These are phyloP conservation scores for Drosophila ambigua DNA, from an alignment of 1,140 invertebrate genomes.

Conservation along the genomic window DNA sequence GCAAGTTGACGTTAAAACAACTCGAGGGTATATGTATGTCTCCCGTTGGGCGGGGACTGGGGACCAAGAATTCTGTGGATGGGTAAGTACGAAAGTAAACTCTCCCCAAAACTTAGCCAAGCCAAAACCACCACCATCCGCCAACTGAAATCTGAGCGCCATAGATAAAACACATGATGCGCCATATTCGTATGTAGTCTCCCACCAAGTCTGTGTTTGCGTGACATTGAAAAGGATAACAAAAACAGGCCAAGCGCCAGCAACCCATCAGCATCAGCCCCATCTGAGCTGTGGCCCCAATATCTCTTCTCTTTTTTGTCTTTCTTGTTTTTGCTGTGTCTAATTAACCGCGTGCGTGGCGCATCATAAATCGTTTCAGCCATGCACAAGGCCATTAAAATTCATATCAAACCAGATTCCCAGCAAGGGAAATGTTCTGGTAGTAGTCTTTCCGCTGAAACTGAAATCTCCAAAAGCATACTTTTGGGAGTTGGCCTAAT, in stretches of 20 bases:
- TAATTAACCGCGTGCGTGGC: slow-evolving; percentile 80
- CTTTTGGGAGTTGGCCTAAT: slow-evolving; percentile 7
- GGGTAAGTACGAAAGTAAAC: slow-evolving; percentile 12
- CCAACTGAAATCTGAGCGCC: slow-evolving; percentile 70
- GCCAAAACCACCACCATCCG: slow-evolving; percentile 1
- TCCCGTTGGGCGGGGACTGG: not conserved
- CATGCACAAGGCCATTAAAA: slow-evolving; percentile 78
- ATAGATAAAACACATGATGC: slow-evolving; percentile 51
- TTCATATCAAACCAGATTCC: slow-evolving; percentile 61
- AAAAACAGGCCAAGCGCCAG: slow-evolving; percentile 36
- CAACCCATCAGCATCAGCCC: slow-evolving; percentile 9
- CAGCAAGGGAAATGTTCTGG: slow-evolving; percentile 38
- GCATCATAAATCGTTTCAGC: slow-evolving; percentile 76
- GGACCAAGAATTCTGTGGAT: not conserved
- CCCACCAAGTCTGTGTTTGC: slow-evolving; percentile 36
- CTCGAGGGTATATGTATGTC: not conserved
- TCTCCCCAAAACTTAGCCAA: slow-evolving; percentile 24
- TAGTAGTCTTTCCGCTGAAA: slow-evolving; percentile 25
- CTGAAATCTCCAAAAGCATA: slow-evolving; percentile 34
- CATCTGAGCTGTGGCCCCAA: slow-evolving; percentile 58
- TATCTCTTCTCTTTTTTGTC: slow-evolving; percentile 33
- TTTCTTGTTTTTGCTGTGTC: slow-evolving; percentile 49
- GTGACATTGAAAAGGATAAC: slow-evolving; percentile 81
- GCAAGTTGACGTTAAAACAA: slow-evolving; percentile 59
- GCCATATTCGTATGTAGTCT: slow-evolving; percentile 21